phyloP scores from a whole-genome alignment of 2,113 vertebrate species.

The Perognathus longimembris region DNA sequence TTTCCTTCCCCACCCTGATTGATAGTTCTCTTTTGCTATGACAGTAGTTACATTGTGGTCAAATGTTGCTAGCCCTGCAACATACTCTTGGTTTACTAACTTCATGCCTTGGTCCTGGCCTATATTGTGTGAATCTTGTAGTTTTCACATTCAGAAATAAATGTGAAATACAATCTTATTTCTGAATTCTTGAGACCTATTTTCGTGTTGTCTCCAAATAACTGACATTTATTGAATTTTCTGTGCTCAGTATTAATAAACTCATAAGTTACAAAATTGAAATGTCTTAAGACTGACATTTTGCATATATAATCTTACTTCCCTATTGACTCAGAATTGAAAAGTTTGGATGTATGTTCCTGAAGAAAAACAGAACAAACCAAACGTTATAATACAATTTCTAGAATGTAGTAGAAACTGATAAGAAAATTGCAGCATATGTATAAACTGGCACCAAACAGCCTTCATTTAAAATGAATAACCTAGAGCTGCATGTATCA shows the following conservation, averaged over 20 bases:
- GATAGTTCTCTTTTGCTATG: background rate
- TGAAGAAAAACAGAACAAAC: background rate
- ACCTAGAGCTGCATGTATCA: background rate
- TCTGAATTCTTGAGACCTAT: slow-evolving; percentile 37
- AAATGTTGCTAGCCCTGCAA: slow-evolving; percentile 5
- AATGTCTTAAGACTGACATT: slow-evolving; percentile 46
- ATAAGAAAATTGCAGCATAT: background rate
- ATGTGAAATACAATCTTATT: slow-evolving; percentile 2
- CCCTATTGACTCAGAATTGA: slow-evolving; percentile 24
- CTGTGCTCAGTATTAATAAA: slow-evolving; percentile 28
- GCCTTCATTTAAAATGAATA: slow-evolving; percentile 40
- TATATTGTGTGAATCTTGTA: slow-evolving; percentile 27
- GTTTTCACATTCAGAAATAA: slow-evolving; percentile 44
- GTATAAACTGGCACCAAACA: background rate
- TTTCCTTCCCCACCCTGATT: background rate
- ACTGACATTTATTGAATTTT: slow-evolving; percentile 55
- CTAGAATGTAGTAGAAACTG: background rate
- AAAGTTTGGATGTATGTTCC: background rate
- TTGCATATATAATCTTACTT: slow-evolving; percentile 43
- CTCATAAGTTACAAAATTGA: slow-evolving; percentile 59
- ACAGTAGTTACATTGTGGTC: background rate
- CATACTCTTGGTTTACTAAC: slow-evolving; percentile 25
- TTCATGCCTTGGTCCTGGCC: background rate
- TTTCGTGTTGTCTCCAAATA: slow-evolving; percentile 52
- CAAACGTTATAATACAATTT: slow-evolving; percentile 22